Conservation (phyloP, 1,140 invertebrate species). For the Druon quercuslanigerum region DNA sequence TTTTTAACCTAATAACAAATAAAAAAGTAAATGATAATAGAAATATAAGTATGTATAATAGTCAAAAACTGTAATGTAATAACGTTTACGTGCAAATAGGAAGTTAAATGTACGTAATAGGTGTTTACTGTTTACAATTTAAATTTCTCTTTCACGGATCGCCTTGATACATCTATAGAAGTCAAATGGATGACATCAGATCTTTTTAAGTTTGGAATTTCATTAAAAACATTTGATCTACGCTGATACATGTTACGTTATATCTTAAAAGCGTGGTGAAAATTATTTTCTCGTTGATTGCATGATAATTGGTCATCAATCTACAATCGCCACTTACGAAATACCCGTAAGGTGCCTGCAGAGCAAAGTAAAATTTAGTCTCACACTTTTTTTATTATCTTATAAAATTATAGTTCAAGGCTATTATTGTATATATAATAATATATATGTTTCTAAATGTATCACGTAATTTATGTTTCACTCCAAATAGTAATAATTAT, state of each 20-base stretch:
- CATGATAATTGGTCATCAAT: neutral
- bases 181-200: slow-evolving; percentile 1
- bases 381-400: neutral
- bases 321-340: slow-evolving; percentile 13
- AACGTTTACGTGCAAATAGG: neutral
- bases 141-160: slow-evolving; percentile 1
- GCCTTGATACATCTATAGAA: neutral
- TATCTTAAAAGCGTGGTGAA: neutral
- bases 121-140: neutral
- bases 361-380: slow-evolving; percentile 20
- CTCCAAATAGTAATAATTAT: too few species aligned
- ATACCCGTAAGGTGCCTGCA: neutral
- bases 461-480: too few species aligned
- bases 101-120: neutral
- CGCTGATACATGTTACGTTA: neutral
- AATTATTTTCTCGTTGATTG: neutral
- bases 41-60: neutral
- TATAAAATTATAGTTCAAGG: neutral
- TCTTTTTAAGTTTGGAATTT: neutral
- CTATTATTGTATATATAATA: neutral
- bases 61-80: neutral
- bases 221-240: neutral
- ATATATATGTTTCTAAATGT: neutral
- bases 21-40: too few species aligned
- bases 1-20: too few species aligned